Conservation (phyloP, 2,888 invertebrate species). For the Rotaria magnacalcarata region DNA sequence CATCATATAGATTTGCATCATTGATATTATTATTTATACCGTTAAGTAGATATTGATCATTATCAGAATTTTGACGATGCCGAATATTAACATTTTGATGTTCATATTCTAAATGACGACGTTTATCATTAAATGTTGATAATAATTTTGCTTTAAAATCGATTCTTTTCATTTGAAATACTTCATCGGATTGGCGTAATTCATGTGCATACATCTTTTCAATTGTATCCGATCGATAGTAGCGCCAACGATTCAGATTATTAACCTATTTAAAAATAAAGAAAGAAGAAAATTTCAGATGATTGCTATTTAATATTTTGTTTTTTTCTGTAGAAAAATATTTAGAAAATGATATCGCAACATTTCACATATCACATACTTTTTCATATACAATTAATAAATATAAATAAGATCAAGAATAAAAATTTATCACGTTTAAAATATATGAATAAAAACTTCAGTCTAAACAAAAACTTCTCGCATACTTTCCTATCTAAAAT, state of each 20-base stretch:
- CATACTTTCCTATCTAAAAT: too few species aligned
- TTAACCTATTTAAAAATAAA: not conserved
- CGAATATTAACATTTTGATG: not conserved
- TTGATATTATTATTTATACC: not conserved
- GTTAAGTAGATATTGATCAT: not conserved
- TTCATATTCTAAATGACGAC: not conserved
- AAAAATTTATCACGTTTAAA: too few species aligned
- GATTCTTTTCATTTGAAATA: not conserved
- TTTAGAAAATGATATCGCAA: too few species aligned
- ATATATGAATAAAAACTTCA: too few species aligned
- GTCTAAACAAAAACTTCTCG: too few species aligned
- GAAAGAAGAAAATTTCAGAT: not conserved
- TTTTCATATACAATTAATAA: too few species aligned
- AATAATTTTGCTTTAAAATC: not conserved
- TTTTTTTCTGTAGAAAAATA: too few species aligned
- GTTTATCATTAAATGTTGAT: conserved; percentile 6
- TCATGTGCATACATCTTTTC: conserved; percentile 18
- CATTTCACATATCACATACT: too few species aligned
- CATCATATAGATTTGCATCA: not conserved
- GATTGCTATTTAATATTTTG: too few species aligned
- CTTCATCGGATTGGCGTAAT: not conserved
- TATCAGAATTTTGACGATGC: not conserved
- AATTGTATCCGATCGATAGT: not conserved
- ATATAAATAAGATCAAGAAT: too few species aligned
- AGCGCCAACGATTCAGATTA: not conserved